Conservation (phyloP, 1,140 invertebrate genomes). For the Diorhabda sublineata region DNA sequence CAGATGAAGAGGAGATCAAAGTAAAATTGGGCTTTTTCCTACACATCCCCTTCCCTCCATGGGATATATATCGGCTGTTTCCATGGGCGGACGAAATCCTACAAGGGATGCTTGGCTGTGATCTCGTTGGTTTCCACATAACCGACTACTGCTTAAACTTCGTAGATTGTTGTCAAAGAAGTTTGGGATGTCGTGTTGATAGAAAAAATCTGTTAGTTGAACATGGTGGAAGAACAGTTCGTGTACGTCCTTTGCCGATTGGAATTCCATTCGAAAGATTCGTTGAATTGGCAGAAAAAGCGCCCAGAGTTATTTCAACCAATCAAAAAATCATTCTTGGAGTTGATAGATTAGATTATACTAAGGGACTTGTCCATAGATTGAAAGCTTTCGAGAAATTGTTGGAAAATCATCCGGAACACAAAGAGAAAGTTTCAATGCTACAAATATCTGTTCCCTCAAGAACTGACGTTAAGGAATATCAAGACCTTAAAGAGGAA, state of each 20-base stretch:
- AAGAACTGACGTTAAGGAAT: slow-evolving; percentile 84
- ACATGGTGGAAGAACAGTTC: slow-evolving; percentile 77
- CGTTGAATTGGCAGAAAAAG: slow-evolving; percentile 72
- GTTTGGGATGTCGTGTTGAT: slow-evolving; percentile 82
- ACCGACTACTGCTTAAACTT: slow-evolving; percentile 89
- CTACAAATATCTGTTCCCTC: slow-evolving; percentile 86
- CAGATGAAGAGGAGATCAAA: slow-evolving; percentile 71
- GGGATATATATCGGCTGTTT: slow-evolving; percentile 86
- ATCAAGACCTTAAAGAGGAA: slow-evolving; percentile 86
- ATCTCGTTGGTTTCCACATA: slow-evolving; percentile 90
- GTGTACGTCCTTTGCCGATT: slow-evolving; percentile 78
- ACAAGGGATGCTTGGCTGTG: slow-evolving; percentile 85
- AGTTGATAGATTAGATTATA: slow-evolving; percentile 86
- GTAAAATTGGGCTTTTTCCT: slow-evolving; percentile 86
- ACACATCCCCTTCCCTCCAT: slow-evolving; percentile 89
- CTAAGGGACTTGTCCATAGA: slow-evolving; percentile 83
- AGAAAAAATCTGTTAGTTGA: slow-evolving; percentile 82
- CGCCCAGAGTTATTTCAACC: slow-evolving; percentile 64
- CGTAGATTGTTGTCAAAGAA: slow-evolving; percentile 84
- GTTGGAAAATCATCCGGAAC: slow-evolving; percentile 80
- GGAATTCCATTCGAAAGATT: slow-evolving; percentile 86
- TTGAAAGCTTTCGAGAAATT: slow-evolving; percentile 80
- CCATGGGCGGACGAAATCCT: slow-evolving; percentile 89
- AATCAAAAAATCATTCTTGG: slow-evolving; percentile 80
- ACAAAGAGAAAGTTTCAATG: slow-evolving; percentile 76